Evolutionary conservation across 1,140 invertebrate genomes (phyloP).

Genomic region (Gerris buenoi): DNA sequence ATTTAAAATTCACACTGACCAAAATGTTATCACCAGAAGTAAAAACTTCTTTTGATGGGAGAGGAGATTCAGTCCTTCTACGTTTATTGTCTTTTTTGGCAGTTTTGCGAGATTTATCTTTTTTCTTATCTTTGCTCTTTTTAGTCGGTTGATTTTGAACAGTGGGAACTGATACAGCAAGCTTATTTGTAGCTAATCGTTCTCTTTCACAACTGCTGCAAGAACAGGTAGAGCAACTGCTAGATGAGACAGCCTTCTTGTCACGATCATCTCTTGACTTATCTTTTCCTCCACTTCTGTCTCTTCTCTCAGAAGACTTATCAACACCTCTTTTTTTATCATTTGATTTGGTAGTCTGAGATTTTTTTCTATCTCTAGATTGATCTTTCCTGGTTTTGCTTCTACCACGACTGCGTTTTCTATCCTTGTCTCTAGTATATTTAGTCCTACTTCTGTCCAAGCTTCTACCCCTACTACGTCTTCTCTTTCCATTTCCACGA

Average conservation of each 20-base stretch:
- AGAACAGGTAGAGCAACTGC: constrained; percentile 17
- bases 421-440: constrained; percentile 10
- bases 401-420: constrained; percentile 16
- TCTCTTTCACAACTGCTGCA: constrained; percentile 16
- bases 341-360: constrained; percentile 25
- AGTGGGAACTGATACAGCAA: constrained; percentile 38
- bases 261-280: constrained; percentile 18
- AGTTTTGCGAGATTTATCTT: constrained; percentile 28
- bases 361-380: constrained; percentile 19
- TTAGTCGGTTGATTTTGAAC: constrained; percentile 39
- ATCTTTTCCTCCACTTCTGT: constrained; percentile 6
- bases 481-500: constrained; percentile 16
- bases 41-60: constrained; percentile 74
- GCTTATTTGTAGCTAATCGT: constrained; percentile 27
- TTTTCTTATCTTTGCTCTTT: constrained; percentile 33
- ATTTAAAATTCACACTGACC: constrained; percentile 73
- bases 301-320: constrained; percentile 21
- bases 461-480: constrained; percentile 20
- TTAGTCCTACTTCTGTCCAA: constrained; percentile 8
- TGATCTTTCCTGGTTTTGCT: constrained; percentile 20
- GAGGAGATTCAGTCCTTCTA: constrained; percentile 37
- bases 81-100: constrained; percentile 32
- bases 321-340: constrained; percentile 24
- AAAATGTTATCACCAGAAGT: constrained; percentile 81
- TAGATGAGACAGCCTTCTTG: constrained; percentile 8